These are phyloP conservation scores for Trachythela sp. DNA, from an alignment of 64 coral and sea anemone genomes.

Conservation along the genomic window DNA sequence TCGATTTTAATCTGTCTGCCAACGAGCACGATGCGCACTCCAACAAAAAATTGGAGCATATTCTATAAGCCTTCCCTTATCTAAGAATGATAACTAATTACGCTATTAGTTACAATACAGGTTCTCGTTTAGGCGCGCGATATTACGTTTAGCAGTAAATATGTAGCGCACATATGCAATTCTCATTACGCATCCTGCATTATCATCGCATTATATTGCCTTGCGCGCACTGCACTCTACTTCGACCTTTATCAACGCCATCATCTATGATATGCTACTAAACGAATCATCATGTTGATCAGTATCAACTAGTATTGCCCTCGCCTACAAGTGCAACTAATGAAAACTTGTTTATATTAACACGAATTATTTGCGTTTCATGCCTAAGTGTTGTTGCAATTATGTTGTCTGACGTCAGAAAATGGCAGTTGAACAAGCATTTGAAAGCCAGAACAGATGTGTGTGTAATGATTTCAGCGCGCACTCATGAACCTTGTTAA, in stretches of 20 bases:
- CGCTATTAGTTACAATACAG: neutral
- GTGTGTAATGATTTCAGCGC: neutral
- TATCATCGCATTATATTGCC: neutral
- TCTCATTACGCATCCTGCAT: neutral
- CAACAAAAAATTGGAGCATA: neutral
- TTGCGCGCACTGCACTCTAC: neutral
- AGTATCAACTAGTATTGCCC: neutral
- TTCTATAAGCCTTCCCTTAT: neutral
- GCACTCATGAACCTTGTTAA: neutral
- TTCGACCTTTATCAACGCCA: neutral
- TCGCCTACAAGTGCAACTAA: neutral
- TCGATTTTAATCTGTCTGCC: neutral
- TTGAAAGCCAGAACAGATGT: neutral
- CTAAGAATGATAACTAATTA: neutral
- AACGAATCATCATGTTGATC: slow-evolving; percentile 1
- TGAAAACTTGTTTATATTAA: slow-evolving; percentile 10
- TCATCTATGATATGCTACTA: neutral
- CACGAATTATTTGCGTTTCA: neutral
- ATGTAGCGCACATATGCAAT: neutral
- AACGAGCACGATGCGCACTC: neutral
- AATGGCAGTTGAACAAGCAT: neutral
- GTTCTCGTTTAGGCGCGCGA: neutral
- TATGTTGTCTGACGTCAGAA: neutral
- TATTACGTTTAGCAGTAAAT: neutral
- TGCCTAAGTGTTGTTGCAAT: neutral